Evolutionary conservation across 2,113 vertebrate genomes (phyloP), one percentile per base, ranked within the genome.

Genomic region (Tachysurus vachellii): DNA sequence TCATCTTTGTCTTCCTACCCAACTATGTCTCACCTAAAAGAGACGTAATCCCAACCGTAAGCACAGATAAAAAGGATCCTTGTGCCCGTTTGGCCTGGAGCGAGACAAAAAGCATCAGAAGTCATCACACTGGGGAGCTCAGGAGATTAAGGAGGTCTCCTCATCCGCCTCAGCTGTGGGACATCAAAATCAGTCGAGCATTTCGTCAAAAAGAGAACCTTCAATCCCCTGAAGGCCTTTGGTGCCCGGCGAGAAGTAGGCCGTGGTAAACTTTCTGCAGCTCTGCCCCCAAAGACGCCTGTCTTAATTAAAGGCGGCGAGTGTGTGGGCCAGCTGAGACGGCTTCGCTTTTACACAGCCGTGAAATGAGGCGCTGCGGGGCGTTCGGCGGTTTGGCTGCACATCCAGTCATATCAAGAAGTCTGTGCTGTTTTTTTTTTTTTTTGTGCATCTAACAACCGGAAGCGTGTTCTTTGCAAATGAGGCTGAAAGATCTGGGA

Each of bases 281-380:
- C 23, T 75, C 80, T 89, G 83, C 84, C 89, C 77, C 80, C 23
- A 53, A 84, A 90, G 86, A 88, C 47, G 81, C 84, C 73, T 80
- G 64, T 86, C 86, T 90, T 90, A 90, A 90, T 90, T 90, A 90
- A 90, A 89, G 77, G n/a, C 54, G 12, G 28, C 42, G 21, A 85
- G 76, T 87, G 84, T 81, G 47, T 54, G 68, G 86, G 86, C 77
- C 80, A 88, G 82, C 89, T 89, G 84, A 83, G 83, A 88, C 73
- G 54, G 68, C 44, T 61, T 75, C 50, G 31, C 47, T 79, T 70
- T 77, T 85, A 86, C 42, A 83, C 19, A 64, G 86, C 64, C 44
- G 19, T 44, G 54, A 81, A 61, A 81, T 61, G 28, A 86, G 79
- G 42, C 66, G 1, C 50, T 36, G 14, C 53, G 6, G 36, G 42